Evolutionary conservation across 1,140 invertebrate genomes (phyloP), one percentile per base, ranked within the genome.

Genomic region (Kradibia gibbosae): DNA sequence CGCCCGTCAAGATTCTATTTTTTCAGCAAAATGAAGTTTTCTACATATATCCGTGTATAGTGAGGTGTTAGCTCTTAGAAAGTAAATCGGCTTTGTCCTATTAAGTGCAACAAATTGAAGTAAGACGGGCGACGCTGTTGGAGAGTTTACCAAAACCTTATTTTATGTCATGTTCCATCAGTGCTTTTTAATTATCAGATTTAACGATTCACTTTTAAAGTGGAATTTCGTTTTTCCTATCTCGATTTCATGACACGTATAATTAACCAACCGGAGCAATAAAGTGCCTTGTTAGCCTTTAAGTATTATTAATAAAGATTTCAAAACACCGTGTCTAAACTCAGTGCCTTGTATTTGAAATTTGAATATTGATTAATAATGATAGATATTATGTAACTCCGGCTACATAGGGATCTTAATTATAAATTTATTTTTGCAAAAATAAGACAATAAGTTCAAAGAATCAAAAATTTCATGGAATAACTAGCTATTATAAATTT

Each of bases 131-230:
- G n/a, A n/a, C n/a, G n/a, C n/a, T n/a, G n/a, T n/a, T n/a, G n/a
- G n/a, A n/a, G 50, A 11, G 22, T 20, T 53, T 53, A 53, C 22
- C 42, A 13, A 31, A 34, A 1, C 13, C 28, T 2, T 4, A 3
- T 13, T 28, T 11, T 22, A 60, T 11, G 25, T 65, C 20, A 17
- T 31, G 31, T 36, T 65, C 10, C 11, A 60, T 31, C 57, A 28
- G 28, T 28, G 15, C 25, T 65, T 65, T 65, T 65, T 65, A 65
- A 65, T 34, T 65, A 65, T n/a, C 60, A 17, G 60, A 17, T 65
- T 65, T 65, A 53, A 65, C 60, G 31, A 36, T 17, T 57, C 55
- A 25, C n/a, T 11, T 36, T 36, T 20, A 65, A 36, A 65, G 20
- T 36, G 60, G 31, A 65, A 36, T 65, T 20, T 28, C 62, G 34